A percentile compares a stretch with the other conserved stretches of the same genome.
These are phyloP conservation scores for Hesperophylax magnus DNA, from an alignment of 1,140 invertebrate genomes.

Conservation along the genomic window DNA sequence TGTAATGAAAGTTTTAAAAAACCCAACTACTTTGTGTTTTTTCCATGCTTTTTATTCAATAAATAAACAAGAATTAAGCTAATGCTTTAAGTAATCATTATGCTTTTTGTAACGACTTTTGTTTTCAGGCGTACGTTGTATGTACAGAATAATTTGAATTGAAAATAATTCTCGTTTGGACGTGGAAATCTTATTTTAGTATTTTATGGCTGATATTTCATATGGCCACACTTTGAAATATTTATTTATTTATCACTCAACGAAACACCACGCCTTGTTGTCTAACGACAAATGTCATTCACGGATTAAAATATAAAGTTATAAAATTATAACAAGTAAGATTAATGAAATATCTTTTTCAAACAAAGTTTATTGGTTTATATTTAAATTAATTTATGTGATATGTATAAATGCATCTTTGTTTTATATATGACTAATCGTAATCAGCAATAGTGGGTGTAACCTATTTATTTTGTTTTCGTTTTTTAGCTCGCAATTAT, in stretches of 20 bases:
- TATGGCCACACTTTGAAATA: conserved; percentile 4
- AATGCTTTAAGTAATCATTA: no score
- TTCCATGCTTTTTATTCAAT: no score
- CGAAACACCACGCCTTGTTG: conserved; percentile 19
- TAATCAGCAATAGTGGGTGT: conserved; percentile 28
- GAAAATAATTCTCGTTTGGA: no score
- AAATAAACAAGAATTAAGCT: no score
- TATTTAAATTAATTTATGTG: background rate
- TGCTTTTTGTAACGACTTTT: no score
- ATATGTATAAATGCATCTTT: background rate
- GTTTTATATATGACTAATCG: conserved; percentile 25
- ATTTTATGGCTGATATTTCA: background rate
- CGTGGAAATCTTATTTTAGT: no score
- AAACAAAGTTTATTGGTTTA: background rate
- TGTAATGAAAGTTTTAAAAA: no score
- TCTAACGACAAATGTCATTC: conserved; percentile 22
- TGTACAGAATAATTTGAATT: no score
- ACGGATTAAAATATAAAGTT: background rate
- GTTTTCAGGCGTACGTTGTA: no score
- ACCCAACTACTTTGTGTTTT: no score
- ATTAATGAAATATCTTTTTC: background rate
- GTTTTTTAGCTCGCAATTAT: conserved; percentile 44
- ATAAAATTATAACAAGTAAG: background rate
- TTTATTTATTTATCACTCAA: background rate
- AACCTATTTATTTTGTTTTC: conserved; percentile 26